Evolutionary conservation across 1,140 invertebrate species (phyloP).

Genomic region (Rhagoletis pomonella): DNA sequence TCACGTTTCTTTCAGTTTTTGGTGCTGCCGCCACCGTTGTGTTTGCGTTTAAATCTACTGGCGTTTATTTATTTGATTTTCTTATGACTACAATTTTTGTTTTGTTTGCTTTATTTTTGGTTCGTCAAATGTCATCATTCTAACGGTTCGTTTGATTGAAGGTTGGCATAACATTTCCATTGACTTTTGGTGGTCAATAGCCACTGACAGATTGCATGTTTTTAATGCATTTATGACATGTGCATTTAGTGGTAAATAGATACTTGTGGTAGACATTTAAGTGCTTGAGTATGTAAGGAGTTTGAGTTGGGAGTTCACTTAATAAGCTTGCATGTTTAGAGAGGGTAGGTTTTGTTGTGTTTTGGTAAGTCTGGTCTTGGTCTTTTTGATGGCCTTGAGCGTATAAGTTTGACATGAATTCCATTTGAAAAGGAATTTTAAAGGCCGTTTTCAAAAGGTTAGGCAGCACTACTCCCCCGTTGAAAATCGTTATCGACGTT

Average conservation of each 20-base stretch:
- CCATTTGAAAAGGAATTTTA: too few relatives aligned
- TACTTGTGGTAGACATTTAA: too few relatives aligned
- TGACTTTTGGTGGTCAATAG: conserved; percentile 39
- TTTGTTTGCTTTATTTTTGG: background rate
- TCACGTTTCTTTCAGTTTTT: conserved; percentile 4
- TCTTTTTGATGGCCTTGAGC: too few relatives aligned
- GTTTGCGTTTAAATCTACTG: background rate
- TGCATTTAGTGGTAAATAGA: background rate
- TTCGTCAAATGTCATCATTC: conserved; percentile 48
- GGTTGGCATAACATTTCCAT: conserved; percentile 46
- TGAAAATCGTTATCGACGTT: too few relatives aligned
- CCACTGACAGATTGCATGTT: background rate
- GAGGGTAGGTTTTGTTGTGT: background rate
- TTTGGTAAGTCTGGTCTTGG: background rate
- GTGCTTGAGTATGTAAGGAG: background rate
- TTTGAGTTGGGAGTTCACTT: background rate
- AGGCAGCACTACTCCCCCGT: too few relatives aligned
- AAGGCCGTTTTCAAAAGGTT: too few relatives aligned
- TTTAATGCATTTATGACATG: conserved; percentile 4
- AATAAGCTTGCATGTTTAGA: background rate
- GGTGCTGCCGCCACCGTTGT: background rate
- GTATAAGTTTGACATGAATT: too few relatives aligned
- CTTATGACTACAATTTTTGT: background rate
- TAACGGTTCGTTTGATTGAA: conserved; percentile 43
- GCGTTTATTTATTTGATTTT: background rate